Evolutionary conservation across 2,888 invertebrate species (phyloP).

Genomic region (Neocrepidodera transversa): DNA sequence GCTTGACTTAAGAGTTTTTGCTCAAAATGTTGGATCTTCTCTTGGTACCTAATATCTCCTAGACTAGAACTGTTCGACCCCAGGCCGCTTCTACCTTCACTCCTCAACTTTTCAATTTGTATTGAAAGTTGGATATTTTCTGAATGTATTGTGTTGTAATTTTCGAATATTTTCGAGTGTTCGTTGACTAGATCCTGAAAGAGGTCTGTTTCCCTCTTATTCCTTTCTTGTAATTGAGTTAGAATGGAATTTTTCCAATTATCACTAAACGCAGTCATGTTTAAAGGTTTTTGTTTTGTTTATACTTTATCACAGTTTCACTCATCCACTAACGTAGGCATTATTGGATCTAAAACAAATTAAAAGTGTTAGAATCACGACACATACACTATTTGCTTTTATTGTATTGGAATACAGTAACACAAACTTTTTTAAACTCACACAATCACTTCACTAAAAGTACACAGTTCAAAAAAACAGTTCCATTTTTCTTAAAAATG

Average conservation of each 20-base stretch:
- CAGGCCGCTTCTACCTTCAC: slow-evolving; percentile 59
- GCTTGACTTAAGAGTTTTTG: slow-evolving; percentile 87
- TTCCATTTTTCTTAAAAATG: slow-evolving; percentile 1
- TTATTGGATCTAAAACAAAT: slow-evolving; percentile 39
- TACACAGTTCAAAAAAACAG: slow-evolving; percentile 14
- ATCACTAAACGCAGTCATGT: slow-evolving; percentile 27
- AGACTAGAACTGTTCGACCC: slow-evolving; percentile 49
- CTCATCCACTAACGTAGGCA: slow-evolving; percentile 31
- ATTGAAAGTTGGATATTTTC: slow-evolving; percentile 87
- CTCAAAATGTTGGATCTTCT: slow-evolving; percentile 76
- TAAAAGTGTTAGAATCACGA: slow-evolving; percentile 16
- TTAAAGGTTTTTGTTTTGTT: background rate
- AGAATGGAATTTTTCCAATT: slow-evolving; percentile 76
- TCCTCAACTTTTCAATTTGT: slow-evolving; percentile 81
- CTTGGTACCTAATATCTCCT: slow-evolving; percentile 55
- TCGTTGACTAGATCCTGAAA: slow-evolving; percentile 82
- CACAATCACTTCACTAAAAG: slow-evolving; percentile 33
- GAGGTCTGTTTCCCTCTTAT: slow-evolving; percentile 75
- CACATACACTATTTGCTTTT: slow-evolving; percentile 1
- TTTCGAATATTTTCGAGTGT: slow-evolving; percentile 87
- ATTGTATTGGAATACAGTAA: slow-evolving; percentile 22
- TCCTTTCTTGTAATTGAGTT: slow-evolving; percentile 74
- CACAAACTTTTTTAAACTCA: slow-evolving; percentile 30
- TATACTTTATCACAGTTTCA: slow-evolving; percentile 22
- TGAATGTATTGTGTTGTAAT: slow-evolving; percentile 76